Base-by-base conservation (phyloP, 2,113 vertebrate genomes). In the Oostethus manadensis region DNA sequence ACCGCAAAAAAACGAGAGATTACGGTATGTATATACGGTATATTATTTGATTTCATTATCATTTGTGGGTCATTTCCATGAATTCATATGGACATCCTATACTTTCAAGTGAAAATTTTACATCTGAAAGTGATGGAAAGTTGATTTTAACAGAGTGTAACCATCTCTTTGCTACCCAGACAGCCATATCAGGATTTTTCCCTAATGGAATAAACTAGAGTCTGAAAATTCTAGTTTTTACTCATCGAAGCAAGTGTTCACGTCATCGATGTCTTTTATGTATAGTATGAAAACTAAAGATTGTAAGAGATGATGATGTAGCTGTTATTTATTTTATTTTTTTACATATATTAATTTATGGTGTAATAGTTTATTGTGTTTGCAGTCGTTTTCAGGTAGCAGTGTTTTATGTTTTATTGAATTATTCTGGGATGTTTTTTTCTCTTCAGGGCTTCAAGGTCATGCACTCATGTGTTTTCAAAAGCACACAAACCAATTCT, bases 381-480 rank as follows among this genome's bases (percentile, higher is more conserved):
- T 21, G 43, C 26, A 33, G 2, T 47, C 20, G 6, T 21, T 3
- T 67, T 63, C 21, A 58, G 40, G 20, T 26, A 15, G 21, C 21
- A n/a, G 17, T 43, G n/a, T n/a, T n/a, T 56, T 33, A 22, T 3
- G 42, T 65, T 45, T 58, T n/a, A 17, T 56, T 43, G 33, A 51
- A 51, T 35, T 42, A 1, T 42, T 43, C 20, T 58, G 1, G n/a
- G 15, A 21, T 21, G 35, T 33, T 35, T 51, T 54, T 62, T 3
- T 26, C 22, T 17, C 29, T 58, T 26, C 23, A 14, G 16, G 16
- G 29, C 50, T 49, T 57, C 3, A 48, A 35, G 18, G 22, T 60
- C 33, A 23, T 47, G 8, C 8, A 3, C 0, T 33, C 22, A 10
- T 43, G 22, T 44, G 16, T 22, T 58, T 61, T 22, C 15, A 56